Evolutionary conservation across 2,797 vertebrate genomes (phyloP).

Genomic region (Thalassophryne amazonica): DNA sequence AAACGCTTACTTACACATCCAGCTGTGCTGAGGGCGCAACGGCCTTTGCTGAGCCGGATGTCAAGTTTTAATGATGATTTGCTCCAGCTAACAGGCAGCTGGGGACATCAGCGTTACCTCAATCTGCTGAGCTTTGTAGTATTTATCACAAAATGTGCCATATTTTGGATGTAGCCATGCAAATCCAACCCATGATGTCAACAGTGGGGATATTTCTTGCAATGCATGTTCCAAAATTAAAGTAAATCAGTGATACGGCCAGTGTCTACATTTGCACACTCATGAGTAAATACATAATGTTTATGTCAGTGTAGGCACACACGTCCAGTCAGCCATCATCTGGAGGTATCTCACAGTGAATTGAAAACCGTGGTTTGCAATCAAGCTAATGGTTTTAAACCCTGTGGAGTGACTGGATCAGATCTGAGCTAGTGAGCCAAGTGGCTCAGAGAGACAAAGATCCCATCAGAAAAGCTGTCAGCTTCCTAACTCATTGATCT

Average conservation of each 20-base stretch:
- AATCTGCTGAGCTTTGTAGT: not conserved
- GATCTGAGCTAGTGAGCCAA: constrained; percentile 46
- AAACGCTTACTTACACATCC: constrained; percentile 49
- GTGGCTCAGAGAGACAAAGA: constrained; percentile 37
- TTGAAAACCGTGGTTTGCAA: constrained; percentile 52
- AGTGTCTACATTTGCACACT: not conserved
- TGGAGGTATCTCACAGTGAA: constrained; percentile 53
- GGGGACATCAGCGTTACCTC: not conserved
- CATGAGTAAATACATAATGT: not conserved
- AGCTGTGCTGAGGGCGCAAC: constrained; percentile 23
- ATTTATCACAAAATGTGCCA: not conserved
- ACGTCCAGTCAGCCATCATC: constrained; percentile 23
- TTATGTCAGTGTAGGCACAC: not conserved
- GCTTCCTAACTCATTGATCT: too few relatives aligned
- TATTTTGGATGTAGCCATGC: not conserved
- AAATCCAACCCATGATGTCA: not conserved
- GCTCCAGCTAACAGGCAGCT: constrained; percentile 3
- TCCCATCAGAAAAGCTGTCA: too few relatives aligned
- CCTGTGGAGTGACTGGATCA: constrained; percentile 53
- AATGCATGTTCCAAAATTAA: not conserved
- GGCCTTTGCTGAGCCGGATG: constrained; percentile 20
- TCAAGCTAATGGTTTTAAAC: constrained; percentile 69
- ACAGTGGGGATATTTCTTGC: not conserved
- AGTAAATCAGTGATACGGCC: not conserved
- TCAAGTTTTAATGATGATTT: constrained; percentile 18